Conservation (phyloP, 2,113 vertebrate genomes). For the Caranx ignobilis region DNA sequence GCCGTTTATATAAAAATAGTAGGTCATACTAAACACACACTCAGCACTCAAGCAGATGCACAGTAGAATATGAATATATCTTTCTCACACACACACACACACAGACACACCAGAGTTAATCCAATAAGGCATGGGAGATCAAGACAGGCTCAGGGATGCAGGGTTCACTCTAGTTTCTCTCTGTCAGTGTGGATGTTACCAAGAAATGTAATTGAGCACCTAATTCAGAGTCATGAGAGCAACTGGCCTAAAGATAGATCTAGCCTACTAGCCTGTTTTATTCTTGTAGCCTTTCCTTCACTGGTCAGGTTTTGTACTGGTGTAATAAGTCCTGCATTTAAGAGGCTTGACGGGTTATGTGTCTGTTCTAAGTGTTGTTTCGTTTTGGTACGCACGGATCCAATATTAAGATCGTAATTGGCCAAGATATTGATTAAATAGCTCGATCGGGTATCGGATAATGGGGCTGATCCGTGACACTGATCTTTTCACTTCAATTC, state of each 20-base stretch:
- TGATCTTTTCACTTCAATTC: no score
- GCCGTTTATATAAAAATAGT: slow-evolving; percentile 33
- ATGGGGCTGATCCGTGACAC: no score
- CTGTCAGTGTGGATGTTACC: slow-evolving; percentile 28
- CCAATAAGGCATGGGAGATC: slow-evolving; percentile 60
- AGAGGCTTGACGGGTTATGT: background rate
- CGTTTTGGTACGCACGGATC: background rate
- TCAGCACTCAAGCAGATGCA: slow-evolving; percentile 31
- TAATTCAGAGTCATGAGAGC: slow-evolving; percentile 19
- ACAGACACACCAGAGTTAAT: slow-evolving; percentile 47
- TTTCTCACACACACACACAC: slow-evolving; percentile 7
- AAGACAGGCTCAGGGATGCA: slow-evolving; percentile 22
- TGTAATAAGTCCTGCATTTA: background rate
- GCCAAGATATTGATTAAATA: no score
- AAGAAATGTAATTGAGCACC: slow-evolving; percentile 35
- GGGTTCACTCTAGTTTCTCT: slow-evolving; percentile 34
- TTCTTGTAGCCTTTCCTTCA: background rate
- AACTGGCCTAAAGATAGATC: slow-evolving; percentile 19
- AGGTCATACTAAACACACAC: slow-evolving; percentile 31
- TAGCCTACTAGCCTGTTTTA: background rate
- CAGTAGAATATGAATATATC: slow-evolving; percentile 16
- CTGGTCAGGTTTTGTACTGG: background rate
- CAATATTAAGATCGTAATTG: no score
- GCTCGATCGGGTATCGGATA: no score
- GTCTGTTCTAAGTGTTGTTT: background rate